A percentile compares a stretch with the other conserved stretches of the same genome.
Evolutionary conservation across 2,888 invertebrate genomes (phyloP).

Genomic region (Oegoconia quadripuncta): DNA sequence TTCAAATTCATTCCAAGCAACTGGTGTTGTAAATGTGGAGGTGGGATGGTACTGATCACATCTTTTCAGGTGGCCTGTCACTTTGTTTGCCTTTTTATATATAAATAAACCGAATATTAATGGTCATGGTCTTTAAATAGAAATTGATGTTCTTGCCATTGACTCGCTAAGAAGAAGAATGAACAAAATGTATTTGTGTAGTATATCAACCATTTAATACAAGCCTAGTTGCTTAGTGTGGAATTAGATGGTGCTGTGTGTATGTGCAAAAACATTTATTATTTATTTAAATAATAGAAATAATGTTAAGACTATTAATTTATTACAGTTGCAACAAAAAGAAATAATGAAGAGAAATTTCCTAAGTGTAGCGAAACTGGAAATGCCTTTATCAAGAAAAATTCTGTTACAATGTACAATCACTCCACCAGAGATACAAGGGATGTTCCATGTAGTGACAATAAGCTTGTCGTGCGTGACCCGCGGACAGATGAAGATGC

Average conservation of each 20-base stretch:
- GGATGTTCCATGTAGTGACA: constrained; percentile 39
- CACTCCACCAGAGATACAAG: constrained; percentile 53
- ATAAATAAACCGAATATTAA: no score
- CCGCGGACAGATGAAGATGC: constrained; percentile 52
- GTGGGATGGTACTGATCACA: no score
- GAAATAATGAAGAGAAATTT: constrained; percentile 11
- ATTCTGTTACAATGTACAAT: constrained; percentile 56
- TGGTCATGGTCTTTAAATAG: no score
- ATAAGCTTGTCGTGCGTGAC: constrained; percentile 47
- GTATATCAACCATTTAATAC: no score
- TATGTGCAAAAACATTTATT: neutral
- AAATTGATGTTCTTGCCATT: no score
- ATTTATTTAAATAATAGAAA: neutral
- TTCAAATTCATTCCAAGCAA: no score
- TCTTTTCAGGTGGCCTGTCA: no score
- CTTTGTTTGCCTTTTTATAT: no score
- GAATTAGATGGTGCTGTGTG: neutral
- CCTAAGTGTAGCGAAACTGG: constrained; percentile 26
- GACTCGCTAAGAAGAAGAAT: no score
- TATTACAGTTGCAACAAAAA: constrained; percentile 39
- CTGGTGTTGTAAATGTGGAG: no score
- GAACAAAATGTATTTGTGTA: no score
- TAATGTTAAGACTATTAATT: neutral
- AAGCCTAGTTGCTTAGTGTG: no score
- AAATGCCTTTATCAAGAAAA: constrained; percentile 34